phyloP scores from a whole-genome alignment of 2,888 invertebrate species.

The Sthenelais limicola region DNA sequence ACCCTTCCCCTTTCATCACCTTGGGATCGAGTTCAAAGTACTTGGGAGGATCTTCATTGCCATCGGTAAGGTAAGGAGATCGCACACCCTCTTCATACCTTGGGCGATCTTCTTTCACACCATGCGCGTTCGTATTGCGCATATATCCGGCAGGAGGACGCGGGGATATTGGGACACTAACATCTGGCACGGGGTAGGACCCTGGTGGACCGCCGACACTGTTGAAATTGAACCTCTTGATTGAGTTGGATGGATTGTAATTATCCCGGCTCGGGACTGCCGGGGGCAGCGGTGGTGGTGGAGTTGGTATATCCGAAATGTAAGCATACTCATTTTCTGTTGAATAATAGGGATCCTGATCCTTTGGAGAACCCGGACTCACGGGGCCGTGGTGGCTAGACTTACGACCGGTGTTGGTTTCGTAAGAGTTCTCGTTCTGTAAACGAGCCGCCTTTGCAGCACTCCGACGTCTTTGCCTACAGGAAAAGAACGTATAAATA shows the following conservation, averaged over 20 bases:
- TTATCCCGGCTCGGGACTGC: conserved; percentile 2
- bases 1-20: conserved; percentile 7
- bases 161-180: no score
- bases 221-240: conserved; percentile 18
- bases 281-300: conserved; percentile 33
- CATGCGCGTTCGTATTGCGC: conserved; percentile 26
- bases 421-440: conserved; percentile 28
- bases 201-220: not conserved
- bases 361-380: conserved; percentile 18
- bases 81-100: conserved; percentile 12
- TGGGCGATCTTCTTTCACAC: conserved; percentile 16
- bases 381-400: conserved; percentile 8
- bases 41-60: conserved; percentile 38
- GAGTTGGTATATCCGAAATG: conserved; percentile 39
- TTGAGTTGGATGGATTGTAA: conserved; percentile 6
- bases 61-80: conserved; percentile 5
- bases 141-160: conserved; percentile 25
- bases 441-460: conserved; percentile 27
- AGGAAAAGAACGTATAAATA: no score
- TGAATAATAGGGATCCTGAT: conserved; percentile 26
- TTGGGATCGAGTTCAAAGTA: conserved; percentile 40
- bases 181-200: not conserved
- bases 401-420: conserved; percentile 20
- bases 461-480: conserved; percentile 10
- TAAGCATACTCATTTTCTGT: conserved; percentile 44